Evolutionary conservation across 2,113 vertebrate species (phyloP), one percentile per base, ranked within the genome.

Genomic region (Lophochroa leadbeateri): DNA sequence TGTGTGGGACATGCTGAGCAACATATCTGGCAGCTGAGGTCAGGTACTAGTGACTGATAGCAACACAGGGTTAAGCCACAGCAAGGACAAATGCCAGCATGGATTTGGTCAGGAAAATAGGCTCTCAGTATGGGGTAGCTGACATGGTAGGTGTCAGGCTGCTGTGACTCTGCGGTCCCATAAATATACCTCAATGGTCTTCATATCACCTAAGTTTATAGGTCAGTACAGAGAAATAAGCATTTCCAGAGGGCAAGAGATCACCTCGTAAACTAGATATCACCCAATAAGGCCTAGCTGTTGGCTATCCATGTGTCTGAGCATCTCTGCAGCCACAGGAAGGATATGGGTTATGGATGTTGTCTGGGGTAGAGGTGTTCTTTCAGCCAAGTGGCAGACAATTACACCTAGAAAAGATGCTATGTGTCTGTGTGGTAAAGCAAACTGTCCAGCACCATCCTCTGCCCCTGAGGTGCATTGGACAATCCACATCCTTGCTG

Each of bases 301-400:
- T 71, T 81, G 21, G 20, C 50, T 39, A 7, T 14, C 49, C 3
- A 5, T 8, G 65, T 35, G 20, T 31, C 10, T 19, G 61, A 86
- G 49, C 55, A 82, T 11, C 15, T 7, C 33, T n/a, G 35, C 4
- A 10, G 11, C 50, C 68, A 39, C 4, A 7, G 72, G 95, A 64
- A 53, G 74, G 52, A 43, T 64, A 25, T 57, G 0, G 0, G 41
- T 13, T 23, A 41, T 0, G 5, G 79, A 29, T 13, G 0, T 18
- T 13, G n/a, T 7, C 65, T 61, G 23, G 35, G 28, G 35, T 39
- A 39, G 69, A 70, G 35, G 20, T 77, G 29, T 39, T 63, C 41
- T 86, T 39, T 47, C 11, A 57, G 72, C 35, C 68, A 11, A 6
- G 5, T 3, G 50, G 20, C 28, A 41, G 28, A 82, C 47, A 72